phyloP scores from a whole-genome alignment of 2,888 invertebrate species.

The Xestobium rufovillosum region DNA sequence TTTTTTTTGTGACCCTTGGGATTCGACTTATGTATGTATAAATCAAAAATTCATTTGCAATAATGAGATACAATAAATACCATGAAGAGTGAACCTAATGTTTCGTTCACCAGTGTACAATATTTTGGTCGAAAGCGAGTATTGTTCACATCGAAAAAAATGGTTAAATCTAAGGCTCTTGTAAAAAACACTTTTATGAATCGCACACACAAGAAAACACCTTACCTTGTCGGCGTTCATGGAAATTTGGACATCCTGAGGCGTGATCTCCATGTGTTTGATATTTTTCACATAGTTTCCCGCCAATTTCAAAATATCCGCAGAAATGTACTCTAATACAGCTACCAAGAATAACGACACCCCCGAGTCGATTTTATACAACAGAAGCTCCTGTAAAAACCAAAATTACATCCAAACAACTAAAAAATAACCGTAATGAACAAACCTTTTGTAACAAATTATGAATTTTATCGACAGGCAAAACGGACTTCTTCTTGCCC shows the following conservation, averaged over 20 bases:
- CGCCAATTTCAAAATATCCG: constrained; percentile 90
- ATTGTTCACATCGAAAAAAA: too few relatives aligned
- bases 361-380: constrained; percentile 79
- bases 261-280: constrained; percentile 82
- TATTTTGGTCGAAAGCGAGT: too few relatives aligned
- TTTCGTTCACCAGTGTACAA: too few relatives aligned
- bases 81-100: too few relatives aligned
- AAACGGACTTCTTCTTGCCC: constrained; percentile 68
- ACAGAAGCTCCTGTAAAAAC: constrained; percentile 65
- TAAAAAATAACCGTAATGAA: constrained; percentile 6
- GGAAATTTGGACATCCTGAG: constrained; percentile 92
- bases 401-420: not conserved
- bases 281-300: constrained; percentile 98
- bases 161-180: too few relatives aligned
- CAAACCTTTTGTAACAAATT: constrained; percentile 71
- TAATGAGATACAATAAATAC: too few relatives aligned
- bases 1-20: too few relatives aligned
- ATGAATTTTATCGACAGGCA: constrained; percentile 84
- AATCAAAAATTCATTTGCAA: too few relatives aligned
- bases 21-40: too few relatives aligned
- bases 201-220: too few relatives aligned
- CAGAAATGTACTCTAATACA: constrained; percentile 90
- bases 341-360: constrained; percentile 88
- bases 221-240: constrained; percentile 95
- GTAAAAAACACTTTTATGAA: too few relatives aligned